A percentile compares a stretch with the other conserved stretches of the same genome.
Conservation (phyloP, 1,140 invertebrate species). For the Armadillidium nasatum region DNA sequence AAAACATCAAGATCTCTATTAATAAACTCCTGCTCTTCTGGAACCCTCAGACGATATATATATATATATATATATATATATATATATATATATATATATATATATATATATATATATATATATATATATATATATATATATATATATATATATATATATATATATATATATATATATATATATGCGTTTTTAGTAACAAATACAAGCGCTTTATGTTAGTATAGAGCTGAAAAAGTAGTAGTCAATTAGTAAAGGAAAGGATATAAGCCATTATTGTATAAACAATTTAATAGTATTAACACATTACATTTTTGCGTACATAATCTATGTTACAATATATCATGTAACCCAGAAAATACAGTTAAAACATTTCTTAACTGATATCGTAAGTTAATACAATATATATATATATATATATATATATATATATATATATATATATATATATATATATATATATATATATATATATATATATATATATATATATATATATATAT, state of each 20-base stretch:
- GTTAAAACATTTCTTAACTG: slow-evolving; percentile 1
- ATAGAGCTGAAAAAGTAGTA: too few species aligned
- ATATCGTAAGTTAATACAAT: not conserved
- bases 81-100: too few species aligned
- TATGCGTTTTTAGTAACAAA: too few species aligned
- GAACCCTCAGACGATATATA: too few species aligned
- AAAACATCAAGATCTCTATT: too few species aligned
- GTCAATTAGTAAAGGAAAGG: not conserved
- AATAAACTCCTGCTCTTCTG: too few species aligned
- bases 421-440: not conserved
- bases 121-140: too few species aligned
- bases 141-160: too few species aligned
- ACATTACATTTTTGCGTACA: not conserved
- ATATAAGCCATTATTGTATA: not conserved
- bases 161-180: too few species aligned
- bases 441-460: slow-evolving; percentile 12
- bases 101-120: too few species aligned
- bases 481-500: not conserved
- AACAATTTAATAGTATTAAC: slow-evolving; percentile 10
- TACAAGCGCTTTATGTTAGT: too few species aligned
- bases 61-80: too few species aligned
- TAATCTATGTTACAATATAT: not conserved
- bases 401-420: not conserved
- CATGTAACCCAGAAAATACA: slow-evolving; percentile 12
- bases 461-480: slow-evolving; percentile 14